These are phyloP conservation scores for Dasypogon diadema DNA, from an alignment of 2,888 invertebrate genomes.

Conservation along the genomic window DNA sequence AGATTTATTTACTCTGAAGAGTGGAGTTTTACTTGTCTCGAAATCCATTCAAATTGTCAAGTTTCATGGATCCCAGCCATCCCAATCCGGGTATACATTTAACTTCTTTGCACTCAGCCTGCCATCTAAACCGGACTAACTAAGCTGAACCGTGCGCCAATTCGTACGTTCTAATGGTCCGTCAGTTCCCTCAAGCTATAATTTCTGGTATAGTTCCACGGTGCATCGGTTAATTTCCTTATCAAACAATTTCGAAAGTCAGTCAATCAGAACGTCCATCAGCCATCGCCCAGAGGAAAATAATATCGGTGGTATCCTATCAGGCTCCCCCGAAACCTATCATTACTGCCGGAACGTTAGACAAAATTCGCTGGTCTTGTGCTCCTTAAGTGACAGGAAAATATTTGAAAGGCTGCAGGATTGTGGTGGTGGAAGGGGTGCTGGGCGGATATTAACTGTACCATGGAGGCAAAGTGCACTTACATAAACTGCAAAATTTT, in stretches of 20 bases:
- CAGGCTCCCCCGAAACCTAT: conserved; percentile 20
- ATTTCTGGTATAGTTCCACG: conserved; percentile 48
- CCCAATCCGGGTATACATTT: conserved; percentile 5
- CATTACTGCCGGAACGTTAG: conserved; percentile 34
- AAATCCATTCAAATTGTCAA: conserved; percentile 39
- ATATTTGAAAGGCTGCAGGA: background rate
- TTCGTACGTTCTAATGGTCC: conserved; percentile 23
- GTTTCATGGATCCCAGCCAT: background rate
- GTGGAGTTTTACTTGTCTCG: conserved; percentile 1
- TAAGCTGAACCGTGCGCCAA: conserved; percentile 2
- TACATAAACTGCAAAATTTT: background rate
- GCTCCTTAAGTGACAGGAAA: conserved; percentile 39
- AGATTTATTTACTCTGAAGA: conserved; percentile 46
- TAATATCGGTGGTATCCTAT: conserved; percentile 46
- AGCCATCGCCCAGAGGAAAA: conserved; percentile 56
- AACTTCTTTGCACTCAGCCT: conserved; percentile 3
- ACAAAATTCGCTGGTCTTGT: conserved; percentile 35
- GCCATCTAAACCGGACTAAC: background rate
- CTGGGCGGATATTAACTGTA: background rate
- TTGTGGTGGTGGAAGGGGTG: background rate
- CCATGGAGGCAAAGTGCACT: conserved; percentile 3
- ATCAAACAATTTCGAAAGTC: conserved; percentile 59
- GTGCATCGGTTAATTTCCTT: conserved; percentile 57
- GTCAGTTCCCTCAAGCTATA: conserved; percentile 23
- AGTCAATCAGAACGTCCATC: conserved; percentile 60